Evolutionary conservation across 1,140 invertebrate genomes (phyloP), one percentile per base, ranked within the genome.

Genomic region (Rhagoletis pomonella): DNA sequence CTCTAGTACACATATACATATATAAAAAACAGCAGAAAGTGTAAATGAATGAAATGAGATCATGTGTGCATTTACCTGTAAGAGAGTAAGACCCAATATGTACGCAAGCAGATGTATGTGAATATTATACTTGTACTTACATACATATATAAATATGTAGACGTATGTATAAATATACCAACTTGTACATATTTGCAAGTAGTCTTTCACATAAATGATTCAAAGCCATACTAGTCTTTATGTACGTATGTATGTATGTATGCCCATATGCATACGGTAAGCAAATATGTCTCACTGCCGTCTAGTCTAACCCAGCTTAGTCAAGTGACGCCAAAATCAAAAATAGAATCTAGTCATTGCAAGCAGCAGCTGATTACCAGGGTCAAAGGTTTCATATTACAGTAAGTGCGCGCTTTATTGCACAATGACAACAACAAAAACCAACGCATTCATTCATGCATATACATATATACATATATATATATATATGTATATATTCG

Each of bases 371-470:
- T 81, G 47, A 81, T 81, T 55, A 55, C 47, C 73, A 81, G 47
- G 73, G 44, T 81, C 47, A 81, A 55, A 81, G n/a, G 73, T 81
- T 44, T 81, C n/a, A 50, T 55, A 81, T 81, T 81, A 81, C 73
- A 81, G 73, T 42, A 29, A 55, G 47, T 81, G 47, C 47, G 73
- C 47, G 47, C 3, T 29, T 29, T 12, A 58, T 42, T 12, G 10
- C 50, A 50, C 44, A 77, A n/a, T 44, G 50, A 3, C 9, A n/a
- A 50, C 2, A 81, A 50, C 1, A 17, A 73, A 17, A 1, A 77
- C 4, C 17, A 77, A 55, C 47, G 4, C n/a, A 67, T 10, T 29
- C 17, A 2, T 5, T 4, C 64, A 39, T 29, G 10, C 44, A 50
- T 14, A 55, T 9, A 0, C 47, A 81, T 81, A n/a, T 6, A 5